These are phyloP conservation scores for Gallirallus australis DNA, from an alignment of 2,797 vertebrate genomes.

Conservation along the genomic window DNA sequence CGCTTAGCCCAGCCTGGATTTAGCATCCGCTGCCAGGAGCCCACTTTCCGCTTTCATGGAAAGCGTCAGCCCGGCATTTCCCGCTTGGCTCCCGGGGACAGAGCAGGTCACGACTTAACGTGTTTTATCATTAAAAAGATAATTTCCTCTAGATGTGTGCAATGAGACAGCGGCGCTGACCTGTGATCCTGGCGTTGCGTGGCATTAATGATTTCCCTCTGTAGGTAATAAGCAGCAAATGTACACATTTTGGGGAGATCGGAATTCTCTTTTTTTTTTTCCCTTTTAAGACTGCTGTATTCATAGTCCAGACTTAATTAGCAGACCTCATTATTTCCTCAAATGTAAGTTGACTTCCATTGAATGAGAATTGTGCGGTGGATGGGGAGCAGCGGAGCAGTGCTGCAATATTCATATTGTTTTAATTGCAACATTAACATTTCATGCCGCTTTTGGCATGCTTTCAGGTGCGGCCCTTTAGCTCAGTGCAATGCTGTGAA, in stretches of 20 bases:
- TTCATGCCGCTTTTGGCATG: constrained; percentile 65
- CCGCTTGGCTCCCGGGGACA: neutral
- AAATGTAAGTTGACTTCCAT: constrained; percentile 64
- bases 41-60: neutral
- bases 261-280: neutral
- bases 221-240: constrained; percentile 52
- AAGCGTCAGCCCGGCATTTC: neutral
- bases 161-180: neutral
- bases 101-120: neutral
- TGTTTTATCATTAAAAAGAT: constrained; percentile 5
- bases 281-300: constrained; percentile 37
- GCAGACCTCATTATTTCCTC: constrained; percentile 68
- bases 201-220: constrained; percentile 30
- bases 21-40: neutral
- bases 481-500: constrained; percentile 15
- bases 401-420: constrained; percentile 73
- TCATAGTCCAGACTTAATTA: constrained; percentile 67
- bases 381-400: constrained; percentile 65
- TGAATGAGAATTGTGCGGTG: constrained; percentile 66
- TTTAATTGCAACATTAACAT: constrained; percentile 77
- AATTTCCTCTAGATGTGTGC: constrained; percentile 34
- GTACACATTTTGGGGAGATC: constrained; percentile 35
- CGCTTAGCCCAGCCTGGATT: neutral
- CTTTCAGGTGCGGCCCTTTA: constrained; percentile 50
- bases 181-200: constrained; percentile 20